phyloP scores from a whole-genome alignment of 2,113 vertebrate genomes.

The Monarcha castaneiventris region DNA sequence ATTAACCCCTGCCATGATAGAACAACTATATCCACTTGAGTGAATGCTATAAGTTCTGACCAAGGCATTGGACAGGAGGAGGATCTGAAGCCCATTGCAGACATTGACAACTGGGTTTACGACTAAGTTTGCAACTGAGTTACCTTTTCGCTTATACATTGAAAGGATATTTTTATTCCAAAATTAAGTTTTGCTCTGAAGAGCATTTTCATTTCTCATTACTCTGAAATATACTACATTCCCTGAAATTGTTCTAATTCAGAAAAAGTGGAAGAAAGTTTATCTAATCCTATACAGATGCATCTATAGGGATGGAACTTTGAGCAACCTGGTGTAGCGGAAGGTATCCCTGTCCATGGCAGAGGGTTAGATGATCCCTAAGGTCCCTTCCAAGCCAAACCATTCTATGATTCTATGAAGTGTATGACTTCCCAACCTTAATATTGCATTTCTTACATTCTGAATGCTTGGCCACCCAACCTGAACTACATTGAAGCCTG shows the following conservation, averaged over 20 bases:
- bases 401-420: not conserved
- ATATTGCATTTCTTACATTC: conserved; percentile 8
- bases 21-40: not conserved
- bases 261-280: not conserved
- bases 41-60: not conserved
- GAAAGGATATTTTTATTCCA: not conserved
- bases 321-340: not conserved
- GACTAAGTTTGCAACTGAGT: not conserved
- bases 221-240: not conserved
- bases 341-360: not conserved
- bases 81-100: not conserved
- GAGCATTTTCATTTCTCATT: not conserved
- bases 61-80: not conserved
- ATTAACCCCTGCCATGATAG: not conserved
- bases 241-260: not conserved
- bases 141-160: not conserved
- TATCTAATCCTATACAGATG: not conserved
- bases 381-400: not conserved
- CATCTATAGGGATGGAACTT: not conserved
- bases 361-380: not conserved
- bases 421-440: not conserved
- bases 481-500: not conserved
- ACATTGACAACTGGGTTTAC: not conserved
- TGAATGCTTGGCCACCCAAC: conserved; percentile 13
- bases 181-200: not conserved